Percentiles rank a stretch among this genome's conserved stretches.
phyloP scores from a whole-genome alignment of 2,797 vertebrate genomes.

The Dermochelys coriacea region DNA sequence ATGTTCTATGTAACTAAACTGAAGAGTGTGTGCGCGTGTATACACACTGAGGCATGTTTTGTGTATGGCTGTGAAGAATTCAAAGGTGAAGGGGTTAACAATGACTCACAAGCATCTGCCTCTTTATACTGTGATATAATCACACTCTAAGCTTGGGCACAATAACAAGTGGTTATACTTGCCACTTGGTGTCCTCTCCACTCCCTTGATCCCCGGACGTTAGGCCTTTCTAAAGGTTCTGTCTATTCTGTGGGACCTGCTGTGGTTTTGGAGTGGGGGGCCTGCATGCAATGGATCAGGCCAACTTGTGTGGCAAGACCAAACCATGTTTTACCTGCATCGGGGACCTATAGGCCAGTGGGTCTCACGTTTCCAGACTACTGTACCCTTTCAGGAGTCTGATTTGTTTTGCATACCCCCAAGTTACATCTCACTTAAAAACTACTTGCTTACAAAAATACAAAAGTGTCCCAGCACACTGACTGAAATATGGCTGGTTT shows the following conservation, averaged over 20 bases:
- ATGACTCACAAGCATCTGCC: not conserved
- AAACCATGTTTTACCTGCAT: not conserved
- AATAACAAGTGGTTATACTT: not conserved
- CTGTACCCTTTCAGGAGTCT: no score
- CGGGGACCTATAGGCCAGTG: not conserved
- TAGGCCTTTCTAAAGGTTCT: not conserved
- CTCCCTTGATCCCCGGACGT: not conserved
- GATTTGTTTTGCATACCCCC: no score
- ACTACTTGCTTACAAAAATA: no score
- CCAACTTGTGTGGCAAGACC: not conserved
- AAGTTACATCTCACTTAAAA: no score
- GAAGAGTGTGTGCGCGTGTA: not conserved
- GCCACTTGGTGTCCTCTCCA: not conserved
- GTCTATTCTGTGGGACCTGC: not conserved
- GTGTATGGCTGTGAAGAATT: not conserved
- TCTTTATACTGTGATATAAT: not conserved
- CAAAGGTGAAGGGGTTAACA: not conserved
- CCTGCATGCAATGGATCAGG: not conserved
- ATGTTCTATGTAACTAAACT: not conserved
- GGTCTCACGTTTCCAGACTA: no score
- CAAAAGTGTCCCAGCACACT: no score
- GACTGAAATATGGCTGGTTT: no score
- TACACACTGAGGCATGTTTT: not conserved
- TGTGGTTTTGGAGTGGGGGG: not conserved
- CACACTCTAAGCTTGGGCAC: not conserved